A percentile compares a stretch with the other conserved stretches of the same genome.
phyloP scores from a whole-genome alignment of 2,797 vertebrate species.

The Eremophila alpestris region DNA sequence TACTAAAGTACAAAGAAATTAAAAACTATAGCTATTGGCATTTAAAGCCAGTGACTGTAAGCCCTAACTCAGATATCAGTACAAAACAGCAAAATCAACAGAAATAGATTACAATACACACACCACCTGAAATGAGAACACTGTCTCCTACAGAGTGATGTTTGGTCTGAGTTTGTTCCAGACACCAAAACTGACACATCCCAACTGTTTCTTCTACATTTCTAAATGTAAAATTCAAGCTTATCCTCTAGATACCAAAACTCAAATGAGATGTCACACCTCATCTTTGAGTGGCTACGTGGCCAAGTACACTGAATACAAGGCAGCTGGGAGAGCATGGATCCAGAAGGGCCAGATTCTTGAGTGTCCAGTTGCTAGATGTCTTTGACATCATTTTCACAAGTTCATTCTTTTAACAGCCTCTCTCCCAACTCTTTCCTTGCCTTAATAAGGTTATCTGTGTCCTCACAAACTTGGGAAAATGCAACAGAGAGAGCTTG shows the following conservation, averaged over 20 bases:
- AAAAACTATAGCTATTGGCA: neutral
- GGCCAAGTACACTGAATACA: neutral
- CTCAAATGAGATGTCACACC: neutral
- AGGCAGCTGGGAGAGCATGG: neutral
- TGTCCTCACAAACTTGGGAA: neutral
- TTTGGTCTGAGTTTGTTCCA: neutral
- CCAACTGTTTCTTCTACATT: neutral
- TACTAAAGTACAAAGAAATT: neutral
- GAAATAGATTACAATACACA: neutral
- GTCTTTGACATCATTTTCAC: neutral
- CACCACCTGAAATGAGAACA: neutral
- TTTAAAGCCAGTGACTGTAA: neutral
- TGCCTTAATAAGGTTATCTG: neutral
- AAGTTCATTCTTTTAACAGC: neutral
- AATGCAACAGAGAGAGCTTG: neutral
- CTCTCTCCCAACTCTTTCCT: neutral
- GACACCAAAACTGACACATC: neutral
- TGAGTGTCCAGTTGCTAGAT: neutral
- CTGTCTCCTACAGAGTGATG: neutral
- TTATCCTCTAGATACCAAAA: slow-evolving; percentile 4
- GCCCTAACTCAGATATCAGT: too few relatives aligned
- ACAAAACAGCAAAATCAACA: neutral
- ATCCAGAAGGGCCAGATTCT: neutral
- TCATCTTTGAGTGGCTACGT: neutral
- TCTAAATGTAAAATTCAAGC: neutral